Base-by-base conservation (phyloP, 2,888 invertebrate genomes). In the Volucella zonaria region DNA sequence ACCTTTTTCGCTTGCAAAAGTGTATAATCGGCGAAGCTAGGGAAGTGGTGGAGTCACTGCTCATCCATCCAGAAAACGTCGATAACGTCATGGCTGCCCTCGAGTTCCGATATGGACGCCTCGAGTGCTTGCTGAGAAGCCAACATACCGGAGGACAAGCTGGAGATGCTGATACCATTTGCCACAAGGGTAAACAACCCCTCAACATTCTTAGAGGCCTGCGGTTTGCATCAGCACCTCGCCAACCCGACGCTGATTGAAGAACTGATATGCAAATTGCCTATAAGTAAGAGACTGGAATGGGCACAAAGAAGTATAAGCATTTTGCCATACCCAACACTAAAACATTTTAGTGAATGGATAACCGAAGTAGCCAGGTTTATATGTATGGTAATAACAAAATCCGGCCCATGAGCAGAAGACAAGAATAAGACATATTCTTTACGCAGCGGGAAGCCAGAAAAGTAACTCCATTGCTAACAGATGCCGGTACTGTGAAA, bases 1-100 rank as follows among this genome's bases (percentile, higher is more conserved):
- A 86, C 47, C 58, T 61, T 49, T 61, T 78, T 14, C 59, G 71
- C 8, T 51, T 86, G 8, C 79, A 80, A 14, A 86, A 70, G 56
- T 23, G 78, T 38, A 40, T 87, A 11, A 77, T 73, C 38, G 86
- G 70, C 10, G 52, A 79, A 10, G 82, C 82, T 6, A 64, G 59
- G 40, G 82, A 85, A 23, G 51, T 70, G 40, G 79, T 87, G 6
- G 76, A 81, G 47, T 79, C 86, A 1, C 64, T 87, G 8, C 59
- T 87, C 3, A 87, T 87, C n/a, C 80, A 83, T 58, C 87, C 86
- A 9, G 56, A 86, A 11, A 86, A 87, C 45, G 74, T 81, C 1
- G 43, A 49, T 11, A 15, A 68, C 47, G 77, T 77, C n/a, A 66
- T 77, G 58, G 61, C 73, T 14, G 52, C 51, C 4, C 38, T 70